These are phyloP conservation scores for Patiria pectinifera DNA, from an alignment of 53 echinoderm and acorn worm genomes.

Conservation along the genomic window DNA sequence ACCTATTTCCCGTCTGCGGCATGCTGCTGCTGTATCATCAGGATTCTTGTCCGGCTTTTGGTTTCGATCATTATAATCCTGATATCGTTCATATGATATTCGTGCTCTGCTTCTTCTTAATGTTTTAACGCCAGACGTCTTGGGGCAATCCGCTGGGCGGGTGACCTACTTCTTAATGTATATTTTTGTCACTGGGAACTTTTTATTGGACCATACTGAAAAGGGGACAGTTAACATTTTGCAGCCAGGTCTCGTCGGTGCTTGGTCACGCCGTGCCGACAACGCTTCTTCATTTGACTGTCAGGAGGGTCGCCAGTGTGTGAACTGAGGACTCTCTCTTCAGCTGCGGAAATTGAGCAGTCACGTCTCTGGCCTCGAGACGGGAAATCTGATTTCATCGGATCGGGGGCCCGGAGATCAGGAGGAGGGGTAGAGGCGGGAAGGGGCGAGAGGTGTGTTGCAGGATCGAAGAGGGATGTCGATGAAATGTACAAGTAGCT, in stretches of 20 bases:
- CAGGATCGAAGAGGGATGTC: neutral
- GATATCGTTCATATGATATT: constrained; percentile 39
- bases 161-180: constrained; percentile 47
- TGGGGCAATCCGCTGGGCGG: constrained; percentile 26
- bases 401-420: constrained; percentile 8
- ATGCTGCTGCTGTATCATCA: constrained; percentile 12
- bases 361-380: constrained; percentile 59
- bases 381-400: constrained; percentile 38
- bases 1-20: constrained; percentile 27
- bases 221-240: constrained; percentile 23
- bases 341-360: constrained; percentile 46
- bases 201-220: constrained; percentile 14
- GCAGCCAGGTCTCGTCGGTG: neutral
- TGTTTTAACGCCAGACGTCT: constrained; percentile 43
- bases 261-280: neutral
- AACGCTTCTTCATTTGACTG: neutral
- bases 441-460: constrained; percentile 11
- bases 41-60: constrained; percentile 16
- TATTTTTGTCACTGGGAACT: neutral
- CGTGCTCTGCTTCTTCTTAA: constrained; percentile 19
- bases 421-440: constrained; percentile 31
- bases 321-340: neutral
- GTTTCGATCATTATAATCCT: constrained; percentile 30
- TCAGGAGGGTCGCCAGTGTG: neutral
- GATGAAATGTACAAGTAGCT: neutral